These are phyloP conservation scores for Equus quagga DNA, from an alignment of 2,113 vertebrate genomes.

Conservation along the genomic window DNA sequence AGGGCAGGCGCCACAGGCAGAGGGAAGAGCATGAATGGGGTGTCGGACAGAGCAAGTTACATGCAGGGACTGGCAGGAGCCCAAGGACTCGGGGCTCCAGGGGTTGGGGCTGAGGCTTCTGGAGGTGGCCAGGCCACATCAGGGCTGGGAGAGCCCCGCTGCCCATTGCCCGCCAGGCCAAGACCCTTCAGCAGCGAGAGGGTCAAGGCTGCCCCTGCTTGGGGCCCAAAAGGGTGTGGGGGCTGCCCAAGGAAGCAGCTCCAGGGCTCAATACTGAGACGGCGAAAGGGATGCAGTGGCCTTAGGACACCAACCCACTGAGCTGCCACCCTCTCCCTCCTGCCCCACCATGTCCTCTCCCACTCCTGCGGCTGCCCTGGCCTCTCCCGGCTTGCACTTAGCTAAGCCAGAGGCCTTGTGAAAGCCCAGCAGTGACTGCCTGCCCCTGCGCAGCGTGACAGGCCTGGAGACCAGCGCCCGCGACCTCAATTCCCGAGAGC, in stretches of 20 bases:
- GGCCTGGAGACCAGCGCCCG: not conserved
- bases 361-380: accelerated
- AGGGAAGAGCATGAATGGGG: not conserved
- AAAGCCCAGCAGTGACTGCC: not conserved
- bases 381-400: not conserved
- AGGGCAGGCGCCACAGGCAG: not conserved
- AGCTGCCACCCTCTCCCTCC: not conserved
- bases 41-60: not conserved
- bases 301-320: not conserved
- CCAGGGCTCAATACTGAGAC: not conserved
- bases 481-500: accelerated
- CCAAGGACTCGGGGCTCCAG: not conserved
- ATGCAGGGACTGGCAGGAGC: not conserved
- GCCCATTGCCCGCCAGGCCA: not conserved
- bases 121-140: not conserved
- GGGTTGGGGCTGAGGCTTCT: not conserved
- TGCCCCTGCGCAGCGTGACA: accelerated
- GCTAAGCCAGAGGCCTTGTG: not conserved
- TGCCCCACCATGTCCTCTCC: accelerated
- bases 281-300: too few relatives aligned
- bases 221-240: not conserved
- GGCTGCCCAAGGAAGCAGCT: not conserved
- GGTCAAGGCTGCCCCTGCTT: not conserved
- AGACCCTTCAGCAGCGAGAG: not conserved
- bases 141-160: not conserved